A percentile compares a stretch with the other conserved stretches of the same genome.
Evolutionary conservation across 2,797 vertebrate genomes (phyloP).

Genomic region (Pteronotus mesoamericanus): DNA sequence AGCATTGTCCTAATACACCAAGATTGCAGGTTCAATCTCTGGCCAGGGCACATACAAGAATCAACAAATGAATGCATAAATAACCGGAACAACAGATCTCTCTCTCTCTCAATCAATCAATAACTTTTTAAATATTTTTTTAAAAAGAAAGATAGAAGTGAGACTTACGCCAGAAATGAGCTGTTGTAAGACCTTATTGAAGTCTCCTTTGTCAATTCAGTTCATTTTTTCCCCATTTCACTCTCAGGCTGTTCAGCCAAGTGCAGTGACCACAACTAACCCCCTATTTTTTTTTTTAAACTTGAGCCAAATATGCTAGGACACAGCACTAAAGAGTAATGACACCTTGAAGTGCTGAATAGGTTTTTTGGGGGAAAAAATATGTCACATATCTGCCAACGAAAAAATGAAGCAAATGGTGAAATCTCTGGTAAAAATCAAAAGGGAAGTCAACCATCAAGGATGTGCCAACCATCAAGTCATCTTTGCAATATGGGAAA

Average conservation of each 20-base stretch:
- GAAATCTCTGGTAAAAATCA: conserved; percentile 40
- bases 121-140: too few relatives aligned
- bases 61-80: neutral
- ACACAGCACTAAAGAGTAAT: neutral
- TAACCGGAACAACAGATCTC: neutral
- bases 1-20: neutral
- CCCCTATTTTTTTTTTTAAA: neutral
- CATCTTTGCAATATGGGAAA: neutral
- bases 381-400: conserved; percentile 25
- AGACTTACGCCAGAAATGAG: neutral
- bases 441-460: neutral
- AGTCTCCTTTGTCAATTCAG: neutral
- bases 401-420: neutral
- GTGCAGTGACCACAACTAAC: neutral
- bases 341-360: conserved; percentile 36
- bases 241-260: neutral
- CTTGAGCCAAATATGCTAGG: conserved; percentile 20
- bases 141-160: neutral
- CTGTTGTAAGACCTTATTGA: accelerated
- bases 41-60: neutral
- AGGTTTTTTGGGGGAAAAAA: neutral
- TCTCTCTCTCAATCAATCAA: too few relatives aligned
- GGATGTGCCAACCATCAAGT: neutral
- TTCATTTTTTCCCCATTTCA: neutral
- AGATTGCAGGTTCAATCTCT: neutral